These are phyloP conservation scores for Drosophila jambulina DNA, from an alignment of 1,140 invertebrate genomes.

Conservation along the genomic window DNA sequence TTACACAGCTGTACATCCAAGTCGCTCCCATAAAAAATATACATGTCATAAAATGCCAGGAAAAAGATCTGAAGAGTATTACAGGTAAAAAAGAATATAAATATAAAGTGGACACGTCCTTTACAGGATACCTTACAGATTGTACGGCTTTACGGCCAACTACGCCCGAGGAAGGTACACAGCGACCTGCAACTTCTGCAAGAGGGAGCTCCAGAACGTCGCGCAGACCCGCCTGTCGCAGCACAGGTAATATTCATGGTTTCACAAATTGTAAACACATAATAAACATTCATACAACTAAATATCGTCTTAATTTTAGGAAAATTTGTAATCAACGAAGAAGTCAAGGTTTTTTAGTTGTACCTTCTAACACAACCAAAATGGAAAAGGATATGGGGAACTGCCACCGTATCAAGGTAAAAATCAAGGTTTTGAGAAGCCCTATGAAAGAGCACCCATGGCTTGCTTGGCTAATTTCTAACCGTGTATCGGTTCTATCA, in stretches of 20 bases:
- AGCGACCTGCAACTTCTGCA: constrained; percentile 26
- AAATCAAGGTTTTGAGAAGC: neutral
- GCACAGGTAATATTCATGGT: constrained; percentile 37
- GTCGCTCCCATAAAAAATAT: neutral
- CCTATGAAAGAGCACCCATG: neutral
- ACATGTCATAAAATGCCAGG: constrained; percentile 41
- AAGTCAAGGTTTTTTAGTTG: neutral
- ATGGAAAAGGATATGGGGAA: neutral
- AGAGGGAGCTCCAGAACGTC: constrained; percentile 27
- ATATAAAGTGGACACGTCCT: neutral
- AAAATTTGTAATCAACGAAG: constrained; percentile 26
- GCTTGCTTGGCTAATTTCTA: neutral
- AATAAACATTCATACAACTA: neutral
- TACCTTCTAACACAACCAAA: too few species aligned
- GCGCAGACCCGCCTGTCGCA: constrained; percentile 23
- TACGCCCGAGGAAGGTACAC: constrained; percentile 22
- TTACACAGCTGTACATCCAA: constrained; percentile 15
- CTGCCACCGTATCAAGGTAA: constrained; percentile 14
- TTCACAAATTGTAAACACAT: neutral
- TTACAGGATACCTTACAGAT: constrained; percentile 11
- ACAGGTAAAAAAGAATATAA: constrained; percentile 14
- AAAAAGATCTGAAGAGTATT: constrained; percentile 41
- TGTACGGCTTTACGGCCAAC: constrained; percentile 29
- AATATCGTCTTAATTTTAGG: constrained; percentile 20
- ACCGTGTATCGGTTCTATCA: neutral